phyloP scores from a whole-genome alignment of 2,797 vertebrate genomes.

The Gymnothorax javanicus region DNA sequence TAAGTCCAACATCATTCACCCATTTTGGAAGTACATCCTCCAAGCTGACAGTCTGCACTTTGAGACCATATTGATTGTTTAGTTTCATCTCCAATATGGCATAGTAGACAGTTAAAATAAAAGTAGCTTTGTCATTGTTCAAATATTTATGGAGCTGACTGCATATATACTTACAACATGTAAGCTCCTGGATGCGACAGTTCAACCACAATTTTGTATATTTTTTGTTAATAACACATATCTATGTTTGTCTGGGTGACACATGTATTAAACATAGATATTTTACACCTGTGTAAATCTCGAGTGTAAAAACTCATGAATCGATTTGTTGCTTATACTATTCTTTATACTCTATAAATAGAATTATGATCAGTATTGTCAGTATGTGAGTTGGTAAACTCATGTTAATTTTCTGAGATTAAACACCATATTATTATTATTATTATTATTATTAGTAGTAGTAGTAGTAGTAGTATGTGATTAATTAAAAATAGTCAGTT shows the following conservation, averaged over 20 bases:
- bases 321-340: not conserved
- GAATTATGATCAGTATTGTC: not conserved
- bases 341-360: not conserved
- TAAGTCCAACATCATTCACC: too few relatives aligned
- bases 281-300: not conserved
- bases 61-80: too few relatives aligned
- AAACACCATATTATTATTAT: not conserved
- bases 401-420: not conserved
- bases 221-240: not conserved
- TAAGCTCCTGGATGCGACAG: not conserved
- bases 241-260: not conserved
- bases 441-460: not conserved
- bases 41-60: too few relatives aligned
- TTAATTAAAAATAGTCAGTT: slow-evolving; percentile 15
- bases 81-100: too few relatives aligned
- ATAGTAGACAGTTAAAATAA: too few relatives aligned
- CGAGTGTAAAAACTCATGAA: not conserved
- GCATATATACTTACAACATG: not conserved
- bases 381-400: not conserved
- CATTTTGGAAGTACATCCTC: too few relatives aligned
- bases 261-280: not conserved
- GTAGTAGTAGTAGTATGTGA: not conserved
- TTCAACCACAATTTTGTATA: not conserved
- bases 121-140: too few relatives aligned
- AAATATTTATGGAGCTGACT: too few relatives aligned